These are phyloP conservation scores for Troides oblongomaculatus DNA, from an alignment of 2,888 invertebrate species.

Conservation along the genomic window DNA sequence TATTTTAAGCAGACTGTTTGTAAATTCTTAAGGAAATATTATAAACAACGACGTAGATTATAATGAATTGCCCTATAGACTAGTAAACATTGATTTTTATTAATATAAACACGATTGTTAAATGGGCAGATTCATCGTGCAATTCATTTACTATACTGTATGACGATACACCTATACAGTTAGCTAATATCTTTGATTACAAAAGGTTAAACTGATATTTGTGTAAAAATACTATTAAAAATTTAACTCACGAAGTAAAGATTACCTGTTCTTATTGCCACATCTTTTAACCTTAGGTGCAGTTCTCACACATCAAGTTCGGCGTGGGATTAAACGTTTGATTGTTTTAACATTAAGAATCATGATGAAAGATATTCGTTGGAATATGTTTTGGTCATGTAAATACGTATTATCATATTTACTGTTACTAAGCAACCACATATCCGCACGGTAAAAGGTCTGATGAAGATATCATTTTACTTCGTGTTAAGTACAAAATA, in stretches of 20 bases:
- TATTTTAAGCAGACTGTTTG: constrained; percentile 1
- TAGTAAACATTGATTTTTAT: constrained; percentile 6
- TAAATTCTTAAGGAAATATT: not conserved
- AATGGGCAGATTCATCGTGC: not conserved
- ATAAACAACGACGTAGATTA: not conserved
- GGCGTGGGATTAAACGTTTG: constrained; percentile 47
- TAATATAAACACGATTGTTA: constrained; percentile 19
- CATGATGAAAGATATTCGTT: constrained; percentile 30
- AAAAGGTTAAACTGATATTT: not conserved
- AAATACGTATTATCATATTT: not conserved
- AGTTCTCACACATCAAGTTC: constrained; percentile 32
- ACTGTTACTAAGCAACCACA: not conserved
- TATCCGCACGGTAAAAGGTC: not conserved
- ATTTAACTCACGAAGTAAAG: not conserved
- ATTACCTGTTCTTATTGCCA: not conserved
- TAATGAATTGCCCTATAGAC: not conserved
- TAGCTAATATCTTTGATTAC: not conserved
- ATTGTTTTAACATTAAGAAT: constrained; percentile 47
- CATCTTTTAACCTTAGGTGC: constrained; percentile 17
- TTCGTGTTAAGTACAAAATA: not conserved
- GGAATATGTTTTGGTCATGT: constrained; percentile 1
- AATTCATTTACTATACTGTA: not conserved
- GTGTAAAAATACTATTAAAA: not conserved
- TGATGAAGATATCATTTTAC: not conserved
- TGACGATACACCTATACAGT: not conserved